Conservation (phyloP, 2,113 vertebrate genomes). For the Nestor notabilis region DNA sequence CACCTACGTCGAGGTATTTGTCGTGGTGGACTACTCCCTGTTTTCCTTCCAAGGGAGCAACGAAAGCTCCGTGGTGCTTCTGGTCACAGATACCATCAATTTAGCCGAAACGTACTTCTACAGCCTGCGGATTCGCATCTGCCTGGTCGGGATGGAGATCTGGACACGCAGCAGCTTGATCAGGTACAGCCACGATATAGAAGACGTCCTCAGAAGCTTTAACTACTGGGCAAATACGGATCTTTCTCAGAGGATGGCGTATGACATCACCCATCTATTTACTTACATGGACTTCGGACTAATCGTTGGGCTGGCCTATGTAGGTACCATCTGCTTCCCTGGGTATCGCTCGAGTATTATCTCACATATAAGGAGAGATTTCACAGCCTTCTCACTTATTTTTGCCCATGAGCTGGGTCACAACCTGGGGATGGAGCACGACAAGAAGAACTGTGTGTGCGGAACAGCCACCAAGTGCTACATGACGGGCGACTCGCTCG, state of each 20-base stretch:
- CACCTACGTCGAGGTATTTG: neutral
- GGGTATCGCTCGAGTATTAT: neutral
- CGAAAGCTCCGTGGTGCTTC: neutral
- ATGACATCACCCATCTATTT: neutral
- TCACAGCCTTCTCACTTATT: neutral
- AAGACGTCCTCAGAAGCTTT: neutral
- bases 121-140: neutral
- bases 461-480: neutral
- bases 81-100: neutral
- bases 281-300: accelerated
- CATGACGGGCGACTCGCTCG: accelerated
- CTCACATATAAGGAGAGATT: neutral
- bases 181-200: neutral
- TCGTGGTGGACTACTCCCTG: neutral
- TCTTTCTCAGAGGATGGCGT: accelerated
- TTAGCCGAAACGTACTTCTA: neutral
- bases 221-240: neutral
- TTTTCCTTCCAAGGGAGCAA: neutral
- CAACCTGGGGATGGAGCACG: neutral
- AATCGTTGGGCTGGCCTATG: neutral
- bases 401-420: constrained; percentile 25
- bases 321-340: neutral
- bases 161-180: neutral
- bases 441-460: neutral
- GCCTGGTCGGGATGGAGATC: neutral